Percentiles rank a stretch among this genome's conserved stretches.
Conservation (phyloP, 1,140 invertebrate species). For the Lineus longissimus region DNA sequence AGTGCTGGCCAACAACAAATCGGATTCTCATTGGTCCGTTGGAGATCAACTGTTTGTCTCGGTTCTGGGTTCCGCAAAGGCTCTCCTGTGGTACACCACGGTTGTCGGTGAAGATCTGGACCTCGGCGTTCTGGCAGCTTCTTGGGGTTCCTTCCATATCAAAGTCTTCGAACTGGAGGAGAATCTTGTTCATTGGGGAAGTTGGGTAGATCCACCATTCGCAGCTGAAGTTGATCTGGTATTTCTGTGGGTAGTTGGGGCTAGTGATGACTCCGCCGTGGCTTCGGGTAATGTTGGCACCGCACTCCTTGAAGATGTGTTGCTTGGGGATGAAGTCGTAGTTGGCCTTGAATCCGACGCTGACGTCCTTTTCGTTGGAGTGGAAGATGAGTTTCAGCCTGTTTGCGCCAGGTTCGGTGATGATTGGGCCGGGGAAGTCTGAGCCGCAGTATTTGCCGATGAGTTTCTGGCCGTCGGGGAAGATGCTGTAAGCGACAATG, state of each 20-base stretch:
- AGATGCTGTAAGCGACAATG: too few relatives aligned
- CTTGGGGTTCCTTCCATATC: conserved; percentile 86
- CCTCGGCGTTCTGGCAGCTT: conserved; percentile 66
- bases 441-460: background rate
- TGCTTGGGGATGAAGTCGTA: conserved; percentile 79
- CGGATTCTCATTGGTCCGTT: conserved; percentile 16
- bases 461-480: background rate
- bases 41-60: background rate
- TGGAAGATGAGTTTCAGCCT: background rate
- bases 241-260: conserved; percentile 19
- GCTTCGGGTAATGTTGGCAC: conserved; percentile 3
- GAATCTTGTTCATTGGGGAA: conserved; percentile 72
- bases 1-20: background rate
- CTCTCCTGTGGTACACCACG: background rate
- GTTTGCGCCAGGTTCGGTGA: background rate
- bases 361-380: conserved; percentile 67
- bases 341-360: conserved; percentile 82
- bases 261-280: conserved; percentile 17
- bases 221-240: conserved; percentile 56
- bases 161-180: conserved; percentile 83
- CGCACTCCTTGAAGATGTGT: conserved; percentile 1
- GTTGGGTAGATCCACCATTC: conserved; percentile 85
- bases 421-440: background rate
- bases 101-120: conserved; percentile 56
- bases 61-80: background rate